These are phyloP conservation scores for Drosophila tanythrix DNA, from an alignment of 2,888 invertebrate genomes.

Conservation along the genomic window DNA sequence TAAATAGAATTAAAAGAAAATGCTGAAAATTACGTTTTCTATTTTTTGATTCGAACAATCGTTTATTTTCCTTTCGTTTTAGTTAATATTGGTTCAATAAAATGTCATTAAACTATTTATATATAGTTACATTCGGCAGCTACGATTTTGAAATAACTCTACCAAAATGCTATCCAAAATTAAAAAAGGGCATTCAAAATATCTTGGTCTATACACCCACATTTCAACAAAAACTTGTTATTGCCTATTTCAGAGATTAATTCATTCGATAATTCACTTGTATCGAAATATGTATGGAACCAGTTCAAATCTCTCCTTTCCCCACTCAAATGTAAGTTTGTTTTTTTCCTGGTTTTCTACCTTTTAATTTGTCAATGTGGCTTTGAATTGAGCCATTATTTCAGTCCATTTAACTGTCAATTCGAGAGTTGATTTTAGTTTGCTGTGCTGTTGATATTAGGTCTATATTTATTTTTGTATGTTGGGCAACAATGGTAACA, in stretches of 20 bases:
- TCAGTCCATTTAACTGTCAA: slow-evolving; percentile 46
- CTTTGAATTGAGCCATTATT: slow-evolving; percentile 21
- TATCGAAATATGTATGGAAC: no score
- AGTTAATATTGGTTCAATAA: background rate
- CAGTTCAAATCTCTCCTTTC: background rate
- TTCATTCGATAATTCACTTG: background rate
- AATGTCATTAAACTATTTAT: background rate
- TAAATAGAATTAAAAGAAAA: background rate
- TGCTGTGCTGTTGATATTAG: slow-evolving; percentile 25
- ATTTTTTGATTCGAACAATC: background rate
- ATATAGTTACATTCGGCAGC: no score
- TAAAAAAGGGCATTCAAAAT: background rate
- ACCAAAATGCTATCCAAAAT: background rate
- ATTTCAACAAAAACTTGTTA: background rate
- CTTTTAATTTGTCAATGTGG: slow-evolving; percentile 4
- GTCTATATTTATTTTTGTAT: slow-evolving; percentile 22
- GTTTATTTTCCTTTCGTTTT: background rate
- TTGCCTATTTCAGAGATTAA: background rate
- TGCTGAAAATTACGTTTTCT: background rate
- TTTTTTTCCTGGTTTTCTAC: background rate
- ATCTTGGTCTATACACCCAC: background rate
- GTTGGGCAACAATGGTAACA: slow-evolving; percentile 34
- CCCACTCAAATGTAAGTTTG: background rate
- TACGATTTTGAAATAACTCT: background rate
- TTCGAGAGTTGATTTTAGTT: slow-evolving; percentile 28